Base-by-base conservation (phyloP, 2,888 invertebrate species). In the Lysandra coridon region DNA sequence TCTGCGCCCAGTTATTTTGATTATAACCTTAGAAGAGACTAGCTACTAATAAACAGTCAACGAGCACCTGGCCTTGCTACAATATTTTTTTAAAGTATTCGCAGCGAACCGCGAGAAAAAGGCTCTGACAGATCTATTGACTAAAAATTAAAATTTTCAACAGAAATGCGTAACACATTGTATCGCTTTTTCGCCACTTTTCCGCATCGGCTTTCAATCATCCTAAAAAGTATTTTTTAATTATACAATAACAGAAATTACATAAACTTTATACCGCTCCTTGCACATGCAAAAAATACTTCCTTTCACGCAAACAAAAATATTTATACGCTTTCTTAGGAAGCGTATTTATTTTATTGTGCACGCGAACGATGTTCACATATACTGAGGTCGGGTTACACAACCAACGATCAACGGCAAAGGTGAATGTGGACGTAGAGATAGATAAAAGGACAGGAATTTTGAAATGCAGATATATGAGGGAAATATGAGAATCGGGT, bases 241-340 rank as follows among this genome's bases (percentile, higher is more conserved):
- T 30, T 30, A 12, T 64, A 30, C 30, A 30, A 12, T 12, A 12
- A 10, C 10, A 30, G 30, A 30, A 12, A 64, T 30, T 30, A 64
- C 12, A 30, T 23, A 62, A 64, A 1, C 4, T 4, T 64, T 64
- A 64, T 30, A 12, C 3, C 64, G 23, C 30, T 23, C 12, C 30
- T 30, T 10, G 69, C 33, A 14, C 69, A 69, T 69, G 30, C 33
- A 69, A 69, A 69, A 69, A 37, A 14, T 5, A 69, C 33, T 69
- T 69, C 69, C 69, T 69, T 33, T 1, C 69, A 69, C 69, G 69
- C 69, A 33, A 69, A 69, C 69, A 69, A 69, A 69, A 37, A 69
- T 69, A 37, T 69, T 69, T 69, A 37, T 69, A 69, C 69, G 33
- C 69, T 69, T 69, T 69, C 69, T 33, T 69, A 69, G 69, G 69